A percentile compares a stretch with the other conserved stretches of the same genome.
These are phyloP conservation scores for Pluvialis apricaria DNA, from an alignment of 2,113 vertebrate genomes.

Conservation along the genomic window DNA sequence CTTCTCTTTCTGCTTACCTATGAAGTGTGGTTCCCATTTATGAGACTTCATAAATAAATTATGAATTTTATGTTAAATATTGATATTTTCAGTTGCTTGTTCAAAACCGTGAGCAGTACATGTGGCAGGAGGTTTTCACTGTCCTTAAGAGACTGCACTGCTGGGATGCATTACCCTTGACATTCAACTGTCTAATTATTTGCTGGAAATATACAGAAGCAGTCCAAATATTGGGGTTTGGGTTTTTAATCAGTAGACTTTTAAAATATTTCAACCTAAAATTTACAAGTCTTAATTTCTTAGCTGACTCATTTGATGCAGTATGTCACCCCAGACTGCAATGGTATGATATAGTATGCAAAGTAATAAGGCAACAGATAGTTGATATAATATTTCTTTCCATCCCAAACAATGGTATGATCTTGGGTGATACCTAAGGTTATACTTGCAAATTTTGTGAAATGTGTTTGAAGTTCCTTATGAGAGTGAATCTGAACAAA, in stretches of 20 bases:
- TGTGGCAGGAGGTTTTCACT: not conserved
- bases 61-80: not conserved
- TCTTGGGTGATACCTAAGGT: not conserved
- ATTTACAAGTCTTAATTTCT: not conserved
- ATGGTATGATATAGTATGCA: fast-evolving
- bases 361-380: not conserved
- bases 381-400: not conserved
- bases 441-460: not conserved
- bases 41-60: not conserved
- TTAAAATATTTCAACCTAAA: not conserved
- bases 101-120: not conserved
- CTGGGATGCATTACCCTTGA: not conserved
- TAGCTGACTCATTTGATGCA: not conserved
- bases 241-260: not conserved
- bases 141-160: not conserved
- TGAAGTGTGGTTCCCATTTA: not conserved
- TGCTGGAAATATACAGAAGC: not conserved
- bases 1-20: not conserved
- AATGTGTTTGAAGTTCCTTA: not conserved
- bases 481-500: not conserved
- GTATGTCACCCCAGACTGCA: not conserved
- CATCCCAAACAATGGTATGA: not conserved
- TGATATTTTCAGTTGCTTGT: not conserved
- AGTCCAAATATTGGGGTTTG: not conserved
- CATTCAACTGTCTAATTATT: not conserved